A percentile compares a stretch with the other conserved stretches of the same genome.
phyloP scores from a whole-genome alignment of 2,888 invertebrate genomes.

The Hofmannophila pseudospretella region DNA sequence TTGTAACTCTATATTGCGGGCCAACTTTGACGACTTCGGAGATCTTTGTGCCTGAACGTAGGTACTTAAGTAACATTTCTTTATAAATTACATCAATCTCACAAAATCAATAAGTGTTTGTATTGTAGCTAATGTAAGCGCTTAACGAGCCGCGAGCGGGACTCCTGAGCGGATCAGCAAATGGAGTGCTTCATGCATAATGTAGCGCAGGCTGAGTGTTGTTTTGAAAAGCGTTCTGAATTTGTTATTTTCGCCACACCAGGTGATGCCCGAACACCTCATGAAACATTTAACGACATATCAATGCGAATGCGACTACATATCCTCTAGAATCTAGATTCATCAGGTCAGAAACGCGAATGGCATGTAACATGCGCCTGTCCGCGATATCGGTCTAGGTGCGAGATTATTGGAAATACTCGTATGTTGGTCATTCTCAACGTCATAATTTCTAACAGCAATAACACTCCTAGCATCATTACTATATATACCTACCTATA shows the following conservation, averaged over 20 bases:
- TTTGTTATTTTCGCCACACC: constrained; percentile 75
- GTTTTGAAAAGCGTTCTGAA: constrained; percentile 77
- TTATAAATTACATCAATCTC: constrained; percentile 64
- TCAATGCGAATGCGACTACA: constrained; percentile 37
- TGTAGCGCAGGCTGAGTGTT: constrained; percentile 73
- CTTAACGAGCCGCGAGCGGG: constrained; percentile 75
- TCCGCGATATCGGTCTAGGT: too few relatives aligned
- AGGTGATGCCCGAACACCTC: constrained; percentile 67
- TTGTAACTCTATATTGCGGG: constrained; percentile 1
- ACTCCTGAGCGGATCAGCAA: constrained; percentile 76
- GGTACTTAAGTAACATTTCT: constrained; percentile 4
- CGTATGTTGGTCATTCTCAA: too few relatives aligned
- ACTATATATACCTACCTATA: too few relatives aligned
- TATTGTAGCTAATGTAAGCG: constrained; percentile 75
- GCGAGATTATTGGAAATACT: too few relatives aligned
- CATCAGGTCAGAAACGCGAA: neutral
- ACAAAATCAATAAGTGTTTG: constrained; percentile 74
- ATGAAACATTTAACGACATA: constrained; percentile 70
- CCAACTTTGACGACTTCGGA: neutral
- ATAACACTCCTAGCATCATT: too few relatives aligned
- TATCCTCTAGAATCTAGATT: too few relatives aligned
- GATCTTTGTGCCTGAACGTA: neutral
- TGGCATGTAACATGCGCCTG: too few relatives aligned
- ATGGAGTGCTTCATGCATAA: constrained; percentile 78
- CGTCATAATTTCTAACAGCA: too few relatives aligned